Percentiles rank a stretch among this genome's conserved stretches.
Evolutionary conservation across 2,113 vertebrate species (phyloP).

Genomic region (Penelope pileata): DNA sequence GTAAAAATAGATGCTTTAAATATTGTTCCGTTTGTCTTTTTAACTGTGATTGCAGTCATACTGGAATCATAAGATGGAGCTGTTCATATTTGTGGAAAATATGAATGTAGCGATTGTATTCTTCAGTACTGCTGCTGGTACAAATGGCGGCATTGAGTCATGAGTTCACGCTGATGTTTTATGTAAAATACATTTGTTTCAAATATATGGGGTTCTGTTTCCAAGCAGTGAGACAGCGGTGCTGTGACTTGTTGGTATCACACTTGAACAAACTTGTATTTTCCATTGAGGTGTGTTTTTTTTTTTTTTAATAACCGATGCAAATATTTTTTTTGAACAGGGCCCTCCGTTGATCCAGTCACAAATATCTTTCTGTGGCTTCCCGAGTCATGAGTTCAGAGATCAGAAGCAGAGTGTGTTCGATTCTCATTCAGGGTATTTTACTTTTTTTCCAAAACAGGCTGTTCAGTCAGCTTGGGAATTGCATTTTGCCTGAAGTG

Average conservation of each 20-base stretch:
- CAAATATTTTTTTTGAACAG: not conserved
- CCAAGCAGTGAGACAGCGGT: not conserved
- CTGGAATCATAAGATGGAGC: conserved; percentile 62
- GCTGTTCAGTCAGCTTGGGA: not conserved
- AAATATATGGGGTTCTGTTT: not conserved
- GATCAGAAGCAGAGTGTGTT: not conserved
- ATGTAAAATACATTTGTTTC: not conserved
- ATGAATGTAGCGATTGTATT: conserved; percentile 32
- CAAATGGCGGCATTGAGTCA: not conserved
- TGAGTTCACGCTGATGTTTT: not conserved
- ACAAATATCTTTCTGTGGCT: not conserved
- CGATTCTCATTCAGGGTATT: not conserved
- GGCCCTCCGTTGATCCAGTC: not conserved
- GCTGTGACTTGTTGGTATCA: not conserved
- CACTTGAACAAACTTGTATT: not conserved
- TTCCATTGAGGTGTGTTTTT: not conserved
- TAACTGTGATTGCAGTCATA: conserved; percentile 41
- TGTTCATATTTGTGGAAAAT: conserved; percentile 24
- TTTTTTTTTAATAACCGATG: not conserved
- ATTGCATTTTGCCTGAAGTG: not conserved
- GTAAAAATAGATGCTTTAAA: not conserved
- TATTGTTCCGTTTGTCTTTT: conserved; percentile 46
- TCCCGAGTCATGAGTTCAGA: not conserved
- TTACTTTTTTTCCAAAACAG: not conserved
- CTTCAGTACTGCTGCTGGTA: not conserved